phyloP scores from a whole-genome alignment of 1,140 invertebrate species.

The Littorina saxatilis region DNA sequence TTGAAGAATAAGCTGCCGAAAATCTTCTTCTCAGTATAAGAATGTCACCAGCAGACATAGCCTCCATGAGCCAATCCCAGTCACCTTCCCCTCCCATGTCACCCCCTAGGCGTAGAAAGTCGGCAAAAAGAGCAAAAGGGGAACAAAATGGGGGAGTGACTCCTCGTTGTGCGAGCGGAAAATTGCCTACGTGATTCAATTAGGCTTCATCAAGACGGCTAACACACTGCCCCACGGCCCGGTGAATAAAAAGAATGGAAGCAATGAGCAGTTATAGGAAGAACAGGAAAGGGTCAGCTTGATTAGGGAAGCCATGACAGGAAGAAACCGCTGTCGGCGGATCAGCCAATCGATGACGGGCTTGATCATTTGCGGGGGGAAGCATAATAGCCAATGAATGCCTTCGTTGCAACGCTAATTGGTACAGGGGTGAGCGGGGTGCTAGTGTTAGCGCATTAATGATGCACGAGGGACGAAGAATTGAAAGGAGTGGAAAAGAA shows the following conservation, averaged over 20 bases:
- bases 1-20: too few species aligned
- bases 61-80: too few species aligned
- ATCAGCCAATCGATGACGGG: constrained; percentile 2
- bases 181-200: constrained; percentile 28
- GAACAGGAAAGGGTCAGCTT: background rate
- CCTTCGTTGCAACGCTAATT: constrained; percentile 22
- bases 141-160: constrained; percentile 9
- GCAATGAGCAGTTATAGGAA: background rate
- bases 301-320: constrained; percentile 5
- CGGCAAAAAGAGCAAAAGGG: background rate
- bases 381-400: constrained; percentile 24
- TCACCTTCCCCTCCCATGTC: background rate
- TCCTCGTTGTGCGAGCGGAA: constrained; percentile 28
- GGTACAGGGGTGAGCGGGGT: background rate
- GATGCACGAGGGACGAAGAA: background rate
- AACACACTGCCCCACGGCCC: background rate
- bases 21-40: too few species aligned
- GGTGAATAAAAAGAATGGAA: background rate
- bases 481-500: too few species aligned
- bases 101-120: background rate
- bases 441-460: constrained; percentile 21
- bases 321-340: background rate
- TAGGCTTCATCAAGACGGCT: constrained; percentile 24
- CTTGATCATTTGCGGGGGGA: constrained; percentile 16
- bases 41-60: too few species aligned